Percentiles rank a stretch among this genome's conserved stretches.
Evolutionary conservation across 2,888 invertebrate species (phyloP).

Genomic region (Tenthredo distinguenda): DNA sequence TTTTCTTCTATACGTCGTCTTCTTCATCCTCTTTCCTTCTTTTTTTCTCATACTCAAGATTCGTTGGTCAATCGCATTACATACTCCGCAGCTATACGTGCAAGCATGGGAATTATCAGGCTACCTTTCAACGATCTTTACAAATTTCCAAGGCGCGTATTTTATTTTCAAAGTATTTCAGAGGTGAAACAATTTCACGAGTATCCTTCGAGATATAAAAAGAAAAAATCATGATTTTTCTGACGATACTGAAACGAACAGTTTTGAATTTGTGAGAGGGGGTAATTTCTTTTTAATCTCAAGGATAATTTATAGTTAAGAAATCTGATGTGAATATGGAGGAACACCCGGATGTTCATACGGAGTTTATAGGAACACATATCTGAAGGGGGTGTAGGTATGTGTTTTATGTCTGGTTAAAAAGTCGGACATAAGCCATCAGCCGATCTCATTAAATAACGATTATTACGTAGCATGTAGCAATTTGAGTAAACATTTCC

Average conservation of each 20-base stretch:
- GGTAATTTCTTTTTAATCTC: neutral
- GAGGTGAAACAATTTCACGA: neutral
- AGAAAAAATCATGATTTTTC: too few species aligned
- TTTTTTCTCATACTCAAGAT: slow-evolving; percentile 50
- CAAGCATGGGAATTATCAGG: neutral
- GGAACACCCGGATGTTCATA: neutral
- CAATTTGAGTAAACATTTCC: slow-evolving; percentile 61
- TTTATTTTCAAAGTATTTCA: neutral
- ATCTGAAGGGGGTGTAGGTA: neutral
- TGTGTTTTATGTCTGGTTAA: neutral
- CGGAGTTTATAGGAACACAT: neutral
- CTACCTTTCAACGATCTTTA: slow-evolving; percentile 5
- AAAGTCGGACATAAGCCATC: neutral
- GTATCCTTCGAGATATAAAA: neutral
- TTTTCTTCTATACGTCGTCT: slow-evolving; percentile 23
- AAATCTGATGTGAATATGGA: neutral
- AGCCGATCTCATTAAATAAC: slow-evolving; percentile 46
- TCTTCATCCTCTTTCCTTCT: neutral
- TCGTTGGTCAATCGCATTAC: slow-evolving; percentile 48
- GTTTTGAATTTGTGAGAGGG: too few species aligned
- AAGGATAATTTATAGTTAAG: neutral
- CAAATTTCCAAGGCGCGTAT: neutral
- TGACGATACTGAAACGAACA: too few species aligned
- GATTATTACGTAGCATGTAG: slow-evolving; percentile 50
- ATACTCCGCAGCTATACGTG: neutral